Conservation (phyloP, 2,797 vertebrate genomes). For the Enteromius anoplus region DNA sequence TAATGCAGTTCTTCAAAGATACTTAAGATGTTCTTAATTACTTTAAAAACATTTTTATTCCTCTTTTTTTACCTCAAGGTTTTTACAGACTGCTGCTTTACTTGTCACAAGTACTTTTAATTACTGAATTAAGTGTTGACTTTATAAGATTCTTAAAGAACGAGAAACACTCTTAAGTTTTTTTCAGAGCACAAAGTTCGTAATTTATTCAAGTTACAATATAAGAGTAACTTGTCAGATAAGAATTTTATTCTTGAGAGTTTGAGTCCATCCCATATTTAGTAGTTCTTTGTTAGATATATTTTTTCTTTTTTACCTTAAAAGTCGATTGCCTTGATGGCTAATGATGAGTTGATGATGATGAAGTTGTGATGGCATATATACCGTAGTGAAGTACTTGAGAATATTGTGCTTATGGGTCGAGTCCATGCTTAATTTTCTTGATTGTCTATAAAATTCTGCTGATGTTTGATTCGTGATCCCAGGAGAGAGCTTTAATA, state of each 20-base stretch:
- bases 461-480: constrained; percentile 94
- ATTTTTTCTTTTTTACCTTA: background rate
- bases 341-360: background rate
- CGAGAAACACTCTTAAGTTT: background rate
- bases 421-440: constrained; percentile 80
- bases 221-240: background rate
- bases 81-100: no score
- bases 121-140: background rate
- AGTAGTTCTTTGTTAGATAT: background rate
- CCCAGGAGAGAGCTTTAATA: constrained; percentile 89
- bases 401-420: constrained; percentile 57
- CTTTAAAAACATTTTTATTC: no score
- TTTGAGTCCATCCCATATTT: background rate
- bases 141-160: background rate
- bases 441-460: constrained; percentile 99
- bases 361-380: background rate
- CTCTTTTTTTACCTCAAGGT: no score
- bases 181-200: background rate
- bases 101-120: no score
- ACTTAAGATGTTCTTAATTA: background rate
- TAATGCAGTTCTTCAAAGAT: background rate
- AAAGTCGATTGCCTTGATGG: background rate
- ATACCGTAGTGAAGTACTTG: constrained; percentile 45
- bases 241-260: background rate
- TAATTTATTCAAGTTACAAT: background rate